A percentile compares a stretch with the other conserved stretches of the same genome.
These are phyloP conservation scores for Bombus balteatus DNA, from an alignment of 1,140 invertebrate genomes.

Conservation along the genomic window DNA sequence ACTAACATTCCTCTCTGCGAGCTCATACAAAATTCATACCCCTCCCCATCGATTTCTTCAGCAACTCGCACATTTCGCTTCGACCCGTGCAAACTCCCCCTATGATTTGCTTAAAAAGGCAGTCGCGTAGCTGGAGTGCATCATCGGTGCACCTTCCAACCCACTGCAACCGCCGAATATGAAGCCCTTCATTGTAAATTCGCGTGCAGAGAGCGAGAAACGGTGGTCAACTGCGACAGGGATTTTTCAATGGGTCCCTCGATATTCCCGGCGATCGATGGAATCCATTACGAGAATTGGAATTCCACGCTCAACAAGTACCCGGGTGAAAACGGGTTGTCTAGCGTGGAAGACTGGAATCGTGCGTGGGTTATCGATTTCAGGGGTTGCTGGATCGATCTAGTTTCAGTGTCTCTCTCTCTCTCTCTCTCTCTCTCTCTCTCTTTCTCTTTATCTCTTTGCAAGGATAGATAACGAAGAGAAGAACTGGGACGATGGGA, in stretches of 20 bases:
- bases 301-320: conserved; percentile 53
- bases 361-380: conserved; percentile 7
- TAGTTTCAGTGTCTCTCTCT: not conserved
- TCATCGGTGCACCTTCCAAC: not conserved
- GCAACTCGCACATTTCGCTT: not conserved
- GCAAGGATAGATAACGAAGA: not conserved
- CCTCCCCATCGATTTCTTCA: not conserved
- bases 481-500: not conserved
- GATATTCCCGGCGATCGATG: conserved; percentile 16
- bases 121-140: not conserved
- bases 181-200: not conserved
- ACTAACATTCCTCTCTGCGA: too few species aligned
- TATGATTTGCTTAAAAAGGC: conserved; percentile 12
- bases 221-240: not conserved
- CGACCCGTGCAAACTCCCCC: not conserved
- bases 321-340: not conserved
- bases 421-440: too few species aligned
- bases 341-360: not conserved
- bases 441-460: not conserved
- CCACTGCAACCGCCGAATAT: not conserved
- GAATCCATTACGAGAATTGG: conserved; percentile 49
- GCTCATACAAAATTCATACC: not conserved
- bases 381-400: conserved; percentile 1
- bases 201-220: not conserved
- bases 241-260: conserved; percentile 21